Evolutionary conservation across 2,113 vertebrate species (phyloP).

Genomic region (Naja naja): DNA sequence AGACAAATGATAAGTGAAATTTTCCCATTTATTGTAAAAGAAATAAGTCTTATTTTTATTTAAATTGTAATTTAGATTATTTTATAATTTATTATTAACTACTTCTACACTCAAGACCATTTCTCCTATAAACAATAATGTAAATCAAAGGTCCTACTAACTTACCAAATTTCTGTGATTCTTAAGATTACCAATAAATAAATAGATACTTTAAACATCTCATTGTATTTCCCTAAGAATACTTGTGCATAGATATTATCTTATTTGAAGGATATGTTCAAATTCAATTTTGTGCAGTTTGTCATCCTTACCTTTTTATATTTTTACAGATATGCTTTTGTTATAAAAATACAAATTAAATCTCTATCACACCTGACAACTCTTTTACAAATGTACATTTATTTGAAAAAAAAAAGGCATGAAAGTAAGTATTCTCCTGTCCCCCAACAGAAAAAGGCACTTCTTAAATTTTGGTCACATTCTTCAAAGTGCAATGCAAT

Average conservation of each 20-base stretch:
- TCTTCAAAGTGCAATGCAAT: conserved; percentile 54
- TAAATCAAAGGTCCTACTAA: not conserved
- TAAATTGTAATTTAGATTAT: conserved; percentile 27
- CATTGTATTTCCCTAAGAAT: not conserved
- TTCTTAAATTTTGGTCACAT: conserved; percentile 45
- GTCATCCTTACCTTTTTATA: conserved; percentile 42
- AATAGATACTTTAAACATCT: conserved; percentile 8
- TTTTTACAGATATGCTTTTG: conserved; percentile 57
- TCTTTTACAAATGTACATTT: conserved; percentile 47
- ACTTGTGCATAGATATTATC: not conserved
- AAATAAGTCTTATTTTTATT: conserved; percentile 37
- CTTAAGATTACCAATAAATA: conserved; percentile 2
- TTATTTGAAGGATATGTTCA: conserved; percentile 10
- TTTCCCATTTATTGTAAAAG: conserved; percentile 45
- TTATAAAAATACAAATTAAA: conserved; percentile 49
- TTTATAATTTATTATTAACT: conserved; percentile 9
- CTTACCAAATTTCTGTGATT: not conserved
- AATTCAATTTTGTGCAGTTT: conserved; percentile 12
- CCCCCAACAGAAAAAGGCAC: conserved; percentile 32
- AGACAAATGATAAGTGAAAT: conserved; percentile 33
- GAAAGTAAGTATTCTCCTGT: not conserved
- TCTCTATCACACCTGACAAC: conserved; percentile 41
- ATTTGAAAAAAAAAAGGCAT: not conserved
- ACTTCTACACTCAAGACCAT: conserved; percentile 32
- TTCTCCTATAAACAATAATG: conserved; percentile 38